phyloP scores from a whole-genome alignment of 2,888 invertebrate species.

The Taphrorychus bicolor region DNA sequence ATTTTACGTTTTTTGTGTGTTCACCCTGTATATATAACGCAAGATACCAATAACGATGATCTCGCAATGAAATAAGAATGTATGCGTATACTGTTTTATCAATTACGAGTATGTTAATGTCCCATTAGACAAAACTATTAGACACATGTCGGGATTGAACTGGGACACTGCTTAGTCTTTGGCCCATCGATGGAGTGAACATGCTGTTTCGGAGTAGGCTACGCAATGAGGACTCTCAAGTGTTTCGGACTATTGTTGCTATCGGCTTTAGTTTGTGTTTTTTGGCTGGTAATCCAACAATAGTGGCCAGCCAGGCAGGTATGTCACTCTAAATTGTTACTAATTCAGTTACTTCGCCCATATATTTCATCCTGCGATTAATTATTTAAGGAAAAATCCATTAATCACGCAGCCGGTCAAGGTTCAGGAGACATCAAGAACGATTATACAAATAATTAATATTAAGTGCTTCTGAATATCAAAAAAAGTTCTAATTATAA shows the following conservation, averaged over 20 bases:
- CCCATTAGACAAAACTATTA: constrained; percentile 2
- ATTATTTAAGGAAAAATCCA: no score
- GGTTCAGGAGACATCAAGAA: no score
- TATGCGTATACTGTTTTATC: constrained; percentile 12
- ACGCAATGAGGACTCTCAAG: constrained; percentile 18
- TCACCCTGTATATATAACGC: no score
- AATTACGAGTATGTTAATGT: constrained; percentile 26
- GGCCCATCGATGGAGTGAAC: constrained; percentile 24
- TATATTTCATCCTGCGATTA: no score
- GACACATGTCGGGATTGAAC: constrained; percentile 10
- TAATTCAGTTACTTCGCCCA: no score
- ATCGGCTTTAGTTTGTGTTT: neutral
- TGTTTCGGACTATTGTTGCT: neutral
- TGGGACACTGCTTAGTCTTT: constrained; percentile 15
- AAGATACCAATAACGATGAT: neutral
- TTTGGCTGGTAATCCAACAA: neutral
- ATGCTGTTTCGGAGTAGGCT: constrained; percentile 40
- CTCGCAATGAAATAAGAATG: neutral
- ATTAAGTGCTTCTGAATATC: no score
- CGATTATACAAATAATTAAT: no score
- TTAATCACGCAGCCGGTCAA: neutral
- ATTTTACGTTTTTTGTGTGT: no score
- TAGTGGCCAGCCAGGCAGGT: neutral
- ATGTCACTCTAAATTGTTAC: neutral
- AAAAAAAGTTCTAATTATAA: no score